phyloP scores from a whole-genome alignment of 2,797 vertebrate genomes.

The Channallabes apus region DNA sequence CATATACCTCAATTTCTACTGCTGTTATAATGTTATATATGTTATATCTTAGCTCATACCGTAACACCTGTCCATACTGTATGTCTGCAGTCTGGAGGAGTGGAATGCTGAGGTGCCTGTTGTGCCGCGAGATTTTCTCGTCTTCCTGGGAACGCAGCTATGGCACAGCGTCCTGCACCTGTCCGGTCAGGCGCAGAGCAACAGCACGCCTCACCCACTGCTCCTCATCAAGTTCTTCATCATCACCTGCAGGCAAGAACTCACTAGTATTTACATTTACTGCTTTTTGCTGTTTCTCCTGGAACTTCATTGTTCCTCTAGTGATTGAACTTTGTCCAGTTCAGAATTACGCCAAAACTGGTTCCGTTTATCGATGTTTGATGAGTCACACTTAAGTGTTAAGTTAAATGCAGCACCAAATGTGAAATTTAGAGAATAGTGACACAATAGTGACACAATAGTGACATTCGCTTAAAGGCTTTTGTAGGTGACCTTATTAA shows the following conservation, averaged over 20 bases:
- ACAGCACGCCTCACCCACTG: constrained; percentile 77
- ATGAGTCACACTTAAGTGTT: constrained; percentile 6
- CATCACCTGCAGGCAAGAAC: constrained; percentile 87
- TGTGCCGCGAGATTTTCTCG: constrained; percentile 82
- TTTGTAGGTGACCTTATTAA: background rate
- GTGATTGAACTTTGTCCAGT: background rate
- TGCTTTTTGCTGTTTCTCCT: background rate
- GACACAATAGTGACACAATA: background rate
- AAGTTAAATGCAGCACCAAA: background rate
- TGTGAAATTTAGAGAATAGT: background rate
- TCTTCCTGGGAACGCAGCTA: constrained; percentile 81
- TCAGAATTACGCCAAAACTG: background rate
- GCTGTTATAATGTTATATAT: background rate
- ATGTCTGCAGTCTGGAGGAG: constrained; percentile 79
- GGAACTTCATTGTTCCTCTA: background rate
- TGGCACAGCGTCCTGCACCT: constrained; percentile 75
- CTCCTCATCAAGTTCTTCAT: constrained; percentile 93
- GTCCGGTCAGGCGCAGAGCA: constrained; percentile 59
- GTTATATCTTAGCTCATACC: background rate
- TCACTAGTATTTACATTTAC: background rate
- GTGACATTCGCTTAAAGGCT: background rate
- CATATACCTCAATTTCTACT: background rate
- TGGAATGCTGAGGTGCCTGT: constrained; percentile 81
- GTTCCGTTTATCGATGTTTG: background rate
- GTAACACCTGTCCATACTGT: background rate